Evolutionary conservation across 1,140 invertebrate genomes (phyloP).

Genomic region (Conus ventricosus): DNA sequence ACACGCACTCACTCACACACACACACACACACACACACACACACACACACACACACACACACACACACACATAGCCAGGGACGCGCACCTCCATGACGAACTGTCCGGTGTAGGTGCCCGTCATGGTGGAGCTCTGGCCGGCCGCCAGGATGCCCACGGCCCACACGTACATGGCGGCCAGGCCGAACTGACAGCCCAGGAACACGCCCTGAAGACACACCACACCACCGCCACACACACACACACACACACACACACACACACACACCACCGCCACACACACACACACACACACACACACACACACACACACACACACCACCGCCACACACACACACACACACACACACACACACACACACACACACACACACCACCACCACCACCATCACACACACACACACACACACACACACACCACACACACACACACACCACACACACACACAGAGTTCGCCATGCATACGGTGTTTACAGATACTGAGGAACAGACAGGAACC

Average conservation of each 20-base stretch:
- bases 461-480: not conserved
- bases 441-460: not conserved
- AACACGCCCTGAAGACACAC: constrained; percentile 81
- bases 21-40: no score
- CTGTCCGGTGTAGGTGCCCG: constrained; percentile 79
- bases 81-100: constrained; percentile 79
- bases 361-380: not conserved
- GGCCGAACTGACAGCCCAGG: constrained; percentile 88
- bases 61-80: no score
- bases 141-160: constrained; percentile 92
- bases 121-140: constrained; percentile 90
- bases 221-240: no score
- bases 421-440: no score
- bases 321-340: not conserved
- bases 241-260: not conserved
- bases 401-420: not conserved
- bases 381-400: constrained; percentile 17
- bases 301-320: not conserved
- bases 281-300: constrained; percentile 17
- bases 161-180: constrained; percentile 91
- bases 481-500: not conserved
- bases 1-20: no score
- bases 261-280: constrained; percentile 14
- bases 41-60: no score
- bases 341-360: no score